Conservation (phyloP, 2,797 vertebrate genomes). For the Antennarius maculatus region DNA sequence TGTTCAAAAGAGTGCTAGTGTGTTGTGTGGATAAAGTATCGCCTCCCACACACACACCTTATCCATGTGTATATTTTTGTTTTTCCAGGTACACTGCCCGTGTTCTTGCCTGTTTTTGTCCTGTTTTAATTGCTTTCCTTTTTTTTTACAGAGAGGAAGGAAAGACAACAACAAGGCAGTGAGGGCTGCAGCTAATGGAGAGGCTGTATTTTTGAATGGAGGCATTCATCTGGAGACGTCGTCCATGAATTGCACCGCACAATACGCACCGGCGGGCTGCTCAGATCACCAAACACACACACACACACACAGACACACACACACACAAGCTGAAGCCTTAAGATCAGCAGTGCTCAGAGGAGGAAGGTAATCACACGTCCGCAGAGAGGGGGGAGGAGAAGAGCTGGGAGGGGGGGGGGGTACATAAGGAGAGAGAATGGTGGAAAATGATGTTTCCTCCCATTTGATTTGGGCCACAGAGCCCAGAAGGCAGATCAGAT, state of each 20-base stretch:
- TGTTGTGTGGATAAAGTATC: constrained; percentile 44
- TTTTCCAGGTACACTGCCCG: constrained; percentile 68
- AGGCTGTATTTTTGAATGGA: constrained; percentile 82
- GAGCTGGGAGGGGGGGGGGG: constrained; percentile 28
- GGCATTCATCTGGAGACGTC: constrained; percentile 80
- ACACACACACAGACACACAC: constrained; percentile 40
- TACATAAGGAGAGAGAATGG: constrained; percentile 53
- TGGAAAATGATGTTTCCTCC: constrained; percentile 73
- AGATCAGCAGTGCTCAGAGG: constrained; percentile 73
- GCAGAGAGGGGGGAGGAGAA: constrained; percentile 62
- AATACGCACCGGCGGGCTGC: constrained; percentile 72
- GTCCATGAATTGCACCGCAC: constrained; percentile 76
- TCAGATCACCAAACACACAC: constrained; percentile 76
- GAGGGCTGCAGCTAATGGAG: constrained; percentile 77
- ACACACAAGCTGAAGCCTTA: constrained; percentile 52
- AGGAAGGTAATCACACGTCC: constrained; percentile 77
- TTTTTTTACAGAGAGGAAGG: constrained; percentile 66
- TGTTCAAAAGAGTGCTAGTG: constrained; percentile 46
- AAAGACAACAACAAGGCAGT: constrained; percentile 73
- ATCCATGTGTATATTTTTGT: constrained; percentile 25
- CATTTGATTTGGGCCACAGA: constrained; percentile 73
- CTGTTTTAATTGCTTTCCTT: constrained; percentile 79
- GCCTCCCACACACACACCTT: constrained; percentile 19
- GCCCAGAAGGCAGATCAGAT: constrained; percentile 71
- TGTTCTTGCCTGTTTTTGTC: constrained; percentile 76